A percentile compares a stretch with the other conserved stretches of the same genome.
phyloP scores from a whole-genome alignment of 2,113 vertebrate species.

The Nannobrachium achirus region DNA sequence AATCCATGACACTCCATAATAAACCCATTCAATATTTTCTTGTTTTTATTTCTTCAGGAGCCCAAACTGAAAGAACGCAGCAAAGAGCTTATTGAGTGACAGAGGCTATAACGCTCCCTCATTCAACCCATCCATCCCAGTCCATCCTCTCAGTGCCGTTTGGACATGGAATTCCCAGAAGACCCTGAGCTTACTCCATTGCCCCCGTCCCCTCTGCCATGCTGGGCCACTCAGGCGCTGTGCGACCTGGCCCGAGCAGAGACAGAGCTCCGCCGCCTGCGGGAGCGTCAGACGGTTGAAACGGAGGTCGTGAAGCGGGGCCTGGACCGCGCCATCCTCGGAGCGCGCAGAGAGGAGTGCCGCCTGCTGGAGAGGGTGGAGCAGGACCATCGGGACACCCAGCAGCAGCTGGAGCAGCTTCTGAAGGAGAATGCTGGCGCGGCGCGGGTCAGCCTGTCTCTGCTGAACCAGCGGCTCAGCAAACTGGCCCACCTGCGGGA shows the following conservation, averaged over 20 bases:
- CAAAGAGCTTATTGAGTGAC: not conserved
- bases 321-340: constrained; percentile 74
- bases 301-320: constrained; percentile 59
- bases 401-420: constrained; percentile 73
- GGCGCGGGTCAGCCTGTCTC: constrained; percentile 61
- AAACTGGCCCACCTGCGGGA: constrained; percentile 68
- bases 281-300: constrained; percentile 59
- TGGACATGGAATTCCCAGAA: constrained; percentile 38
- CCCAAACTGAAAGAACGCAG: constrained; percentile 1
- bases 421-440: constrained; percentile 74
- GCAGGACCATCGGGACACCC: constrained; percentile 76
- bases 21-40: constrained; percentile 11
- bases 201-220: constrained; percentile 45
- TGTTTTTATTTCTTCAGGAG: constrained; percentile 32
- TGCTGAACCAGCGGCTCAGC: constrained; percentile 68
- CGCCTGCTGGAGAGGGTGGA: constrained; percentile 78
- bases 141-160: constrained; percentile 33
- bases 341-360: constrained; percentile 73
- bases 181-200: not conserved
- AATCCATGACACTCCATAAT: no score
- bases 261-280: constrained; percentile 64
- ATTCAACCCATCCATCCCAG: constrained; percentile 30
- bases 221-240: constrained; percentile 70
- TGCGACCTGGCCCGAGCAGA: constrained; percentile 68
- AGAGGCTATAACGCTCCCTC: constrained; percentile 31